phyloP scores from a whole-genome alignment of 1,140 invertebrate genomes.

The Bradynema listronoti region DNA sequence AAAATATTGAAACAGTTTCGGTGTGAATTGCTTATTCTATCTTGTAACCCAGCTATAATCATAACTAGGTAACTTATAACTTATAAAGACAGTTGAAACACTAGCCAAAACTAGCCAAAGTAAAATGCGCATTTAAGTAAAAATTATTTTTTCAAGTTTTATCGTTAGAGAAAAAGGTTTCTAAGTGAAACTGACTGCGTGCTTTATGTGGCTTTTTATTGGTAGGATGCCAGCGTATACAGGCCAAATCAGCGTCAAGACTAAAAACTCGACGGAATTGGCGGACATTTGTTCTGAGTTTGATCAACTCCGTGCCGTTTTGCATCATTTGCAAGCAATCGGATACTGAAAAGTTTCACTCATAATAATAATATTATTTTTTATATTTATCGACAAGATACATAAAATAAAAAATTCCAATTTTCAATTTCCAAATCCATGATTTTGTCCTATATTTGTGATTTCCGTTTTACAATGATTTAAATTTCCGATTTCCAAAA shows the following conservation, averaged over 20 bases:
- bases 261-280: conserved; percentile 66
- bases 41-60: too few relatives aligned
- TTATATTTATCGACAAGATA: not conserved
- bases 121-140: too few relatives aligned
- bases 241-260: conserved; percentile 63
- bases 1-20: too few relatives aligned
- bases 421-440: conserved; percentile 7
- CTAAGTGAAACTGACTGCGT: conserved; percentile 62
- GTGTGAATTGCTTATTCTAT: too few relatives aligned
- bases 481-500: not conserved
- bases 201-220: conserved; percentile 67
- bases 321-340: conserved; percentile 67
- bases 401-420: too few relatives aligned
- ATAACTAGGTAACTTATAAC: too few relatives aligned
- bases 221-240: conserved; percentile 66
- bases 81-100: too few relatives aligned
- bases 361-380: not conserved
- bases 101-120: too few relatives aligned
- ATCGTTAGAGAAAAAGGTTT: too few relatives aligned
- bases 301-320: conserved; percentile 64
- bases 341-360: conserved; percentile 63
- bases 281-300: conserved; percentile 64
- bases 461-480: not conserved
- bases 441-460: conserved; percentile 1
- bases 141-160: too few relatives aligned